Evolutionary conservation across 2,888 invertebrate species (phyloP).

Genomic region (Eretmocerus hayati): DNA sequence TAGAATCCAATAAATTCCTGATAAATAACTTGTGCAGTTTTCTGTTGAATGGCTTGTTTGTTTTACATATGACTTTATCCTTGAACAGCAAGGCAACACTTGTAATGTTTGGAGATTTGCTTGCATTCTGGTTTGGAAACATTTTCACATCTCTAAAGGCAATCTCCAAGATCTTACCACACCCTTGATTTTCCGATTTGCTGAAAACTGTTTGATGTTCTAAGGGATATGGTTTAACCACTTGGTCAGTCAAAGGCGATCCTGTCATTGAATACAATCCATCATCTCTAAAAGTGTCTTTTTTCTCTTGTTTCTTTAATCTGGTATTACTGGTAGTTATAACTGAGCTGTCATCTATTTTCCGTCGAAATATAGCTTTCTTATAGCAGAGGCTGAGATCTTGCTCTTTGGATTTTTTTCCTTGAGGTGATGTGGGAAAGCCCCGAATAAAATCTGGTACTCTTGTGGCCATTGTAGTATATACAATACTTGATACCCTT

Average conservation of each 20-base stretch:
- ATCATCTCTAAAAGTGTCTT: slow-evolving; percentile 27
- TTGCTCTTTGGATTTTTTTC: slow-evolving; percentile 10
- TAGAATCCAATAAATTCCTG: slow-evolving; percentile 28
- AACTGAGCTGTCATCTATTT: slow-evolving; percentile 21
- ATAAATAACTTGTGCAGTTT: slow-evolving; percentile 39
- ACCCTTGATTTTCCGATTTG: slow-evolving; percentile 20
- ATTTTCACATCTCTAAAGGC: slow-evolving; percentile 37
- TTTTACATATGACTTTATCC: slow-evolving; percentile 35
- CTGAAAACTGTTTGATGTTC: slow-evolving; percentile 25
- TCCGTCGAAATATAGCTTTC: slow-evolving; percentile 15
- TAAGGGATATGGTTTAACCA: slow-evolving; percentile 33
- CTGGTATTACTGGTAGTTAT: slow-evolving; percentile 13
- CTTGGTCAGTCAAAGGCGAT: slow-evolving; percentile 31
- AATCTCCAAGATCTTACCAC: slow-evolving; percentile 37
- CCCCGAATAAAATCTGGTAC: slow-evolving; percentile 16
- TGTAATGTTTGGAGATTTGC: slow-evolving; percentile 26
- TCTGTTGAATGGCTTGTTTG: slow-evolving; percentile 36
- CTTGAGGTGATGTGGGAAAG: slow-evolving; percentile 7
- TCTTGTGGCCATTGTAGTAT: slow-evolving; percentile 9
- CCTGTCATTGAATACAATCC: slow-evolving; percentile 32
- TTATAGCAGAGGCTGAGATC: slow-evolving; percentile 13
- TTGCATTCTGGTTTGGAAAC: slow-evolving; percentile 19
- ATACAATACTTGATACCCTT: too few relatives aligned
- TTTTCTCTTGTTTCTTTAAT: slow-evolving; percentile 8
- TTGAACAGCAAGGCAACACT: slow-evolving; percentile 35